Conservation (phyloP, 2,888 invertebrate genomes). For the Acrobasis consociella region DNA sequence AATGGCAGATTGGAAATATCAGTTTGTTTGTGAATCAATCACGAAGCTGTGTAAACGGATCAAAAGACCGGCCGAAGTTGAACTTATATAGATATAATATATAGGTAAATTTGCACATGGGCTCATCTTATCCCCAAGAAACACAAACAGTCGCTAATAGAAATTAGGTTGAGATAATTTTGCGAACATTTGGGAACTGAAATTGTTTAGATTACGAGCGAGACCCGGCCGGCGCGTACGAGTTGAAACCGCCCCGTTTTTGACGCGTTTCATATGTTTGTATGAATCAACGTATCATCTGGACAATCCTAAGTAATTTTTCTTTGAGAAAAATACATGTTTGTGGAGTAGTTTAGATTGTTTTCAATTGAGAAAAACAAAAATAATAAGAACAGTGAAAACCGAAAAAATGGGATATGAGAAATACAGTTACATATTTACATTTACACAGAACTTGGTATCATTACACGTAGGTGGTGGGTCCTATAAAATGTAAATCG, state of each 20-base stretch:
- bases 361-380: too few species aligned
- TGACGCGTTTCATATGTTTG: too few species aligned
- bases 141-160: conserved; percentile 5
- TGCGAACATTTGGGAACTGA: background rate
- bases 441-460: background rate
- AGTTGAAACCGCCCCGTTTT: too few species aligned
- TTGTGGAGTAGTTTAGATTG: too few species aligned
- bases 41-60: conserved; percentile 9
- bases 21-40: conserved; percentile 1
- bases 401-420: too few species aligned
- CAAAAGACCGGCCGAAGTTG: conserved; percentile 12
- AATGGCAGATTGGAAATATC: background rate
- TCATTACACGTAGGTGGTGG: background rate
- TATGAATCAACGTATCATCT: too few species aligned
- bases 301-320: too few species aligned
- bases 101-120: conserved; percentile 1
- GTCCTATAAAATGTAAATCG: background rate
- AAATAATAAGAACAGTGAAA: too few species aligned
- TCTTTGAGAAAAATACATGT: too few species aligned
- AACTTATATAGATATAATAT: too few species aligned
- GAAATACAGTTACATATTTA: background rate
- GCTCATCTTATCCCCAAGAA: conserved; percentile 9
- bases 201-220: too few species aligned
- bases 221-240: too few species aligned
- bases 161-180: conserved; percentile 3